A percentile compares a stretch with the other conserved stretches of the same genome.
Conservation (phyloP, 2,888 invertebrate genomes). For the Junonia oenone region DNA sequence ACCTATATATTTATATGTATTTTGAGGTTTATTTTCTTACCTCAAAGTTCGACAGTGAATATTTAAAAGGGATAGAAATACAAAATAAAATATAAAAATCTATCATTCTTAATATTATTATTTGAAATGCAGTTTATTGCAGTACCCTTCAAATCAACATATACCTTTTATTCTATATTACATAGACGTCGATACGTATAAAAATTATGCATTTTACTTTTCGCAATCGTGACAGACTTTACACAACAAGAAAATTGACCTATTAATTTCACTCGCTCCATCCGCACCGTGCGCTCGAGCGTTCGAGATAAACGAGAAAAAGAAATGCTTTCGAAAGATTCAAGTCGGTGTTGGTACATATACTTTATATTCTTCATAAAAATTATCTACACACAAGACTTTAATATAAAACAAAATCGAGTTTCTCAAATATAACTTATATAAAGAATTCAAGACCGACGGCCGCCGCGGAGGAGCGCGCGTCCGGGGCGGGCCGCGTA, state of each 20-base stretch:
- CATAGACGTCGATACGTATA: constrained; percentile 44
- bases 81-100: constrained; percentile 56
- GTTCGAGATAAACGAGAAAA: constrained; percentile 29
- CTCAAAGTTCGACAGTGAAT: constrained; percentile 36
- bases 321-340: constrained; percentile 47
- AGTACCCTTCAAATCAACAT: constrained; percentile 48
- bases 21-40: constrained; percentile 12
- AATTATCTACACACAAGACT: constrained; percentile 78
- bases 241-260: constrained; percentile 38
- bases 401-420: constrained; percentile 69
- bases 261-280: constrained; percentile 26
- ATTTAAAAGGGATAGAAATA: constrained; percentile 32
- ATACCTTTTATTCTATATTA: constrained; percentile 46
- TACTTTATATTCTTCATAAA: constrained; percentile 76
- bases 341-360: constrained; percentile 67
- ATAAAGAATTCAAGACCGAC: constrained; percentile 46
- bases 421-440: constrained; percentile 67
- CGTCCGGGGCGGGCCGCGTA: constrained; percentile 25
- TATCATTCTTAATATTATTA: constrained; percentile 58
- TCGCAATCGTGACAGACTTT: constrained; percentile 33
- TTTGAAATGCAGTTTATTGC: constrained; percentile 56
- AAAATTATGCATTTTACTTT: constrained; percentile 41
- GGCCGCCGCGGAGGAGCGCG: constrained; percentile 25
- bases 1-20: constrained; percentile 8
- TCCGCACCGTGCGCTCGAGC: constrained; percentile 25